A percentile compares a stretch with the other conserved stretches of the same genome.
Evolutionary conservation across 2,797 vertebrate genomes (phyloP).

Genomic region (Etheostoma perlongum): DNA sequence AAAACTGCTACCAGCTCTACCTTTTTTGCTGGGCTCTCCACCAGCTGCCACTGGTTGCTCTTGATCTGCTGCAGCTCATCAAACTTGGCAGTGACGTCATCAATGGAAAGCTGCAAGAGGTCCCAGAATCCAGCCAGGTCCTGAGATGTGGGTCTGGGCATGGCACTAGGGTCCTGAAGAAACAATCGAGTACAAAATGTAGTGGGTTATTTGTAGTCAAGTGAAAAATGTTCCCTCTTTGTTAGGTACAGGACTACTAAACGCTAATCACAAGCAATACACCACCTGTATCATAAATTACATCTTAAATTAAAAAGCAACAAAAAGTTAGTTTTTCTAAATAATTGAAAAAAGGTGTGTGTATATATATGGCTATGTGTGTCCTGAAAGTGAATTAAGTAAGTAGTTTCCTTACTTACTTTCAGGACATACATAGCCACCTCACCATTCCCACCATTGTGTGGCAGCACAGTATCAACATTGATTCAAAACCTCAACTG

Average conservation of each 20-base stretch:
- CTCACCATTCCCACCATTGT: constrained; percentile 49
- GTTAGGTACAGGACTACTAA: not conserved
- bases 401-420: not conserved
- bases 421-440: not conserved
- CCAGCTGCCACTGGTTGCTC: constrained; percentile 93
- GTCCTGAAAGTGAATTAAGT: too few relatives aligned
- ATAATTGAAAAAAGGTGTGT: not conserved
- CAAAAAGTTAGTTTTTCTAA: not conserved
- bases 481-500: constrained; percentile 3
- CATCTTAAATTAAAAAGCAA: not conserved
- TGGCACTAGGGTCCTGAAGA: constrained; percentile 95
- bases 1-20: constrained; percentile 68
- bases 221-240: not conserved
- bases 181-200: not conserved
- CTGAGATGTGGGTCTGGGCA: constrained; percentile 98
- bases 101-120: constrained; percentile 97
- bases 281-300: not conserved
- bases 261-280: not conserved
- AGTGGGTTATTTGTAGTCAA: not conserved
- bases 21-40: constrained; percentile 94
- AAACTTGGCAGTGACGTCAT: constrained; percentile 99
- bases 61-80: constrained; percentile 97
- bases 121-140: constrained; percentile 99
- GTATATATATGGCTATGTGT: too few relatives aligned
- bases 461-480: constrained; percentile 59